Evolutionary conservation across 2,797 vertebrate genomes (phyloP), one percentile per base, ranked within the genome.

Genomic region (Taenioides sp.): DNA sequence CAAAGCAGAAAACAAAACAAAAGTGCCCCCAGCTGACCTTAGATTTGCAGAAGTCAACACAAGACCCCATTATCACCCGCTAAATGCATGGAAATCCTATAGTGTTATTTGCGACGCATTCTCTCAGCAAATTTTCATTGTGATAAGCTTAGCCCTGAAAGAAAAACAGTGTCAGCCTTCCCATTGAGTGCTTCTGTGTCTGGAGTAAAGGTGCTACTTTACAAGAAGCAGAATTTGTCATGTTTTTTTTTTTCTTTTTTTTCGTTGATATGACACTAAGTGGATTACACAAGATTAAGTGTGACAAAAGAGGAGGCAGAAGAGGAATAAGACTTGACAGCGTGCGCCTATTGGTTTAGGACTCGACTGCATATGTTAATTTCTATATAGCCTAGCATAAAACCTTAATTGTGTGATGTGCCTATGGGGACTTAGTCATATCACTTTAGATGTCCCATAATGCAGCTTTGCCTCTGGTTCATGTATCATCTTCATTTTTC

Each of bases 251-350:
- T 37, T 18, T 58, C 1, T n/a, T 43, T n/a, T 54, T 22, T 14
- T 9, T 18, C 25, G 74, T 87, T 47, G 87, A 91, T 92, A 83
- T 84, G 86, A 92, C 89, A 86, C 85, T 91, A 92, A 94, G 90
- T 94, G 92, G 93, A 93, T 94, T 93, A 93, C 84, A 79, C 75
- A 27, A 92, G 92, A 93, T 94, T 92, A 94, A 87, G 82, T 83
- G 72, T 77, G 87, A 91, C 87, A 91, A 92, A 91, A 80, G 80
- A 75, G 79, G 83, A 81, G 52, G 77, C 86, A 83, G 83, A 80
- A 82, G 82, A 85, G 76, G 76, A 88, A 86, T 81, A 83, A 83
- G 67, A 78, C 74, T 84, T 86, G 87, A 86, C 87, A 84, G 81
- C 72, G 79, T 79, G 74, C 71, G 72, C 62, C 76, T 80, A 76